Percentiles rank a stretch among this genome's conserved stretches.
Conservation (phyloP, 2,113 vertebrate genomes). For the Mobula birostris region DNA sequence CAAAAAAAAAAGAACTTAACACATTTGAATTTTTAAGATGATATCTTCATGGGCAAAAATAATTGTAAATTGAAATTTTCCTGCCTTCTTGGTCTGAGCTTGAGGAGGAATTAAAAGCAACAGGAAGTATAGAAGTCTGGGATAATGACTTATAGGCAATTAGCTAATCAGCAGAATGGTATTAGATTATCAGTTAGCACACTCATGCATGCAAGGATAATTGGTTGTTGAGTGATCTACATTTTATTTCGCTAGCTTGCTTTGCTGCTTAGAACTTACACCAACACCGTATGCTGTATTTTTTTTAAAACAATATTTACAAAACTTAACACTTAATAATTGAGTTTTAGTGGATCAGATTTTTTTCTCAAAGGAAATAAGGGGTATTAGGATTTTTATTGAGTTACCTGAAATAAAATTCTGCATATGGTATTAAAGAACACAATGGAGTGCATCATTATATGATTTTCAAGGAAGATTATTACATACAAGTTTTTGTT, state of each 20-base stretch:
- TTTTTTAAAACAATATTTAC: not conserved
- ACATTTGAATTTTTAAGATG: not conserved
- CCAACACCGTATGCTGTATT: too few relatives aligned
- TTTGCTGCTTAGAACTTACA: not conserved
- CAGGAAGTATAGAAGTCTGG: not conserved
- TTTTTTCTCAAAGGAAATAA: not conserved
- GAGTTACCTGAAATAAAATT: not conserved
- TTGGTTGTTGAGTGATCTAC: not conserved
- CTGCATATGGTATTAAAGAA: not conserved
- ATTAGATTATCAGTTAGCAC: not conserved
- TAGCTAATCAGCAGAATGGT: not conserved
- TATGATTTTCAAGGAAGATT: not conserved
- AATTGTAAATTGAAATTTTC: not conserved
- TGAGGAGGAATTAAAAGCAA: not conserved
- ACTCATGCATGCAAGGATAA: not conserved
- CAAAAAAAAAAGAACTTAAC: too few relatives aligned
- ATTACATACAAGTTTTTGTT: not conserved
- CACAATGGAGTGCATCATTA: not conserved
- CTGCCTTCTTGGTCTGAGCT: not conserved
- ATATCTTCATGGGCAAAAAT: not conserved
- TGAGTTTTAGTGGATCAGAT: not conserved
- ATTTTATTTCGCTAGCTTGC: not conserved
- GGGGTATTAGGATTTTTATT: not conserved
- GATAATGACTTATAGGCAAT: not conserved
- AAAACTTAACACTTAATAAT: constrained; percentile 1